Evolutionary conservation across 2,888 invertebrate genomes (phyloP).

Genomic region (Diabrotica balteata): DNA sequence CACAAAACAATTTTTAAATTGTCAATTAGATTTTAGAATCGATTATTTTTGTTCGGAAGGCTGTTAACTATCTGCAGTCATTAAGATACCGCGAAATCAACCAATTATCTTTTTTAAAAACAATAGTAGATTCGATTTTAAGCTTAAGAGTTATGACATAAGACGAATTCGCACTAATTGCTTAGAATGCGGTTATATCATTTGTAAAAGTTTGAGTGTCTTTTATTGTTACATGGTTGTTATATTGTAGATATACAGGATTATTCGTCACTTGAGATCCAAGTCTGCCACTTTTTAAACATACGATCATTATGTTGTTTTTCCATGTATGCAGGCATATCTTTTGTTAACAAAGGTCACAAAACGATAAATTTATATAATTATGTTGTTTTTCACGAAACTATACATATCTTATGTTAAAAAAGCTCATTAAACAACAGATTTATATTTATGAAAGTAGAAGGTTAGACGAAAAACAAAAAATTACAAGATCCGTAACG

Average conservation of each 20-base stretch:
- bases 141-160: conserved; percentile 6
- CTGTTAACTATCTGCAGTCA: conserved; percentile 7
- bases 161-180: conserved; percentile 1
- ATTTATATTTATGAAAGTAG: no score
- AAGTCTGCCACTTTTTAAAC: background rate
- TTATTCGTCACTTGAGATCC: background rate
- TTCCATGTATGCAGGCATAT: no score
- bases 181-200: conserved; percentile 3
- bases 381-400: no score
- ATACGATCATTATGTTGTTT: no score
- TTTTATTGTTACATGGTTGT: background rate
- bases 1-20: conserved; percentile 4
- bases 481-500: no score
- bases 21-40: conserved; percentile 8
- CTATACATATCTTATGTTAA: no score
- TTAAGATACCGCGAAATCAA: no score
- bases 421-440: no score
- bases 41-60: background rate
- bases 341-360: no score
- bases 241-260: background rate
- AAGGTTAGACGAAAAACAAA: no score
- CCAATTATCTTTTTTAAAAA: no score
- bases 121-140: background rate
- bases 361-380: no score
- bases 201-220: conserved; percentile 2